Percentiles rank a stretch among this genome's conserved stretches.
These are phyloP conservation scores for Phymatocera aterrima DNA, from an alignment of 2,888 invertebrate species.

Conservation along the genomic window DNA sequence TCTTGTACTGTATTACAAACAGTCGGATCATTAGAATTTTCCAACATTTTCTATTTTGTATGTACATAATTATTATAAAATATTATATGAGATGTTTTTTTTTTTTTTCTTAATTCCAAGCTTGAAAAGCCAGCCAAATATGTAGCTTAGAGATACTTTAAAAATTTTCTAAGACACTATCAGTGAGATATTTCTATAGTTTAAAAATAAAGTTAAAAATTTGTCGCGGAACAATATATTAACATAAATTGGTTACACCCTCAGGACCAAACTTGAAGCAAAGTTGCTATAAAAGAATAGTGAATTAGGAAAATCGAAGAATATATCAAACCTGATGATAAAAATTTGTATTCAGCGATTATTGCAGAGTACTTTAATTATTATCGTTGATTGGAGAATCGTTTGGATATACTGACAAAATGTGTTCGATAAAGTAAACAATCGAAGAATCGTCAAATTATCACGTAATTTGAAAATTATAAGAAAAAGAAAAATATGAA, in stretches of 20 bases:
- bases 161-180: constrained; percentile 56
- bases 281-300: no score
- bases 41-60: constrained; percentile 8
- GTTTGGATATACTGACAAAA: constrained; percentile 27
- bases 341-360: constrained; percentile 39
- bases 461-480: neutral
- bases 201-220: constrained; percentile 52
- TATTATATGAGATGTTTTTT: neutral
- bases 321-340: neutral
- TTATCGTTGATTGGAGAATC: no score
- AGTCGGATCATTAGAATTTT: neutral
- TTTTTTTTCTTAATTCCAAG: constrained; percentile 12
- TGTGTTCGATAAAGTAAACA: constrained; percentile 20
- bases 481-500: constrained; percentile 1
- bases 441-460: neutral
- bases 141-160: constrained; percentile 26
- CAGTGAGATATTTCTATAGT: constrained; percentile 64
- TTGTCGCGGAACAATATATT: constrained; percentile 40
- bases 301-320: constrained; percentile 45
- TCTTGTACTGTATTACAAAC: neutral
- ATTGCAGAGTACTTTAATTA: constrained; percentile 41
- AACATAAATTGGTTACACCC: constrained; percentile 50
- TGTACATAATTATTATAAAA: neutral
- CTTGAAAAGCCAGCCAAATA: constrained; percentile 41
- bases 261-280: constrained; percentile 60